Conservation (phyloP, 2,888 invertebrate genomes). For the Opisthograptis luteolata region DNA sequence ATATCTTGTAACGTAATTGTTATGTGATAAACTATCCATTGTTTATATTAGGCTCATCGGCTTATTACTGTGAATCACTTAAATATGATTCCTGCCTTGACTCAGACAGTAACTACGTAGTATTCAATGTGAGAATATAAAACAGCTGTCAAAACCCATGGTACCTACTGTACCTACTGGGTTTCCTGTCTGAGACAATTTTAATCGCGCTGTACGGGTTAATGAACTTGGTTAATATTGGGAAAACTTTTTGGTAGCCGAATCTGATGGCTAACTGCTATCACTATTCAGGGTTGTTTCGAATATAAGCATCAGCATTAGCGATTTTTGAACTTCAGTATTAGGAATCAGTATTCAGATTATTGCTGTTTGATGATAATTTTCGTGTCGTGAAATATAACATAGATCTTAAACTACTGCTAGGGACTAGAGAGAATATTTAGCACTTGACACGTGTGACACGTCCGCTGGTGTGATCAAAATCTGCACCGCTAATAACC, state of each 20-base stretch:
- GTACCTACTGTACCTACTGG: conserved; percentile 42
- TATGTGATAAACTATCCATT: conserved; percentile 51
- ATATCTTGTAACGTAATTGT: conserved; percentile 19
- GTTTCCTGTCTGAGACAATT: conserved; percentile 42
- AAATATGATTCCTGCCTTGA: conserved; percentile 41
- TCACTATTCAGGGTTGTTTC: too few species aligned
- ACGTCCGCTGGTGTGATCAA: too few species aligned
- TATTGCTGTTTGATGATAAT: too few species aligned
- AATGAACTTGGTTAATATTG: not conserved
- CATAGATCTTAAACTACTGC: too few species aligned
- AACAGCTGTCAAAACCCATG: conserved; percentile 39
- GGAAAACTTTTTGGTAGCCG: not conserved
- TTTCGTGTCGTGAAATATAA: too few species aligned
- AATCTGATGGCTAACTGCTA: not conserved
- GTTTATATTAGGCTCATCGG: conserved; percentile 43
- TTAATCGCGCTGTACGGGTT: conserved; percentile 35
- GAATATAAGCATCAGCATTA: too few species aligned
- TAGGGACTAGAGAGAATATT: too few species aligned
- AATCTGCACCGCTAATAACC: too few species aligned
- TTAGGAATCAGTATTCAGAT: too few species aligned
- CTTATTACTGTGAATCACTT: conserved; percentile 49
- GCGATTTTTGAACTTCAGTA: too few species aligned
- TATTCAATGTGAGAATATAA: conserved; percentile 41
- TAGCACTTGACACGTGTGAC: too few species aligned
- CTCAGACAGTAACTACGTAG: conserved; percentile 39